Evolutionary conservation across 2,113 vertebrate species (phyloP).

Genomic region (Labrus mixtus): DNA sequence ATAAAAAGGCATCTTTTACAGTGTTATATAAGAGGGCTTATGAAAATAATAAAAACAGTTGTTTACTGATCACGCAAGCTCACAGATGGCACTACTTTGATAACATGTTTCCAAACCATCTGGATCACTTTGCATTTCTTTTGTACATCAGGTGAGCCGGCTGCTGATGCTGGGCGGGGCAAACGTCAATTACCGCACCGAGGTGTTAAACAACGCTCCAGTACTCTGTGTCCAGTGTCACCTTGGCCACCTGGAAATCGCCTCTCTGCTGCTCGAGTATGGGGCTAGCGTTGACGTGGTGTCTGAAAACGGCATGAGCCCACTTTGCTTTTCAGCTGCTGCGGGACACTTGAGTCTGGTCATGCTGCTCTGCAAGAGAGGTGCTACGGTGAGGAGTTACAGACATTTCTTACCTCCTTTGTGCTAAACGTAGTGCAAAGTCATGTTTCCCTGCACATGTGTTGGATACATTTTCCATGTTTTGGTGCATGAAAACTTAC

Average conservation of each 20-base stretch:
- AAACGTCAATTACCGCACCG: slow-evolving; percentile 96
- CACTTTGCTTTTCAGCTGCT: slow-evolving; percentile 91
- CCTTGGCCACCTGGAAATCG: slow-evolving; percentile 95
- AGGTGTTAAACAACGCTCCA: slow-evolving; percentile 95
- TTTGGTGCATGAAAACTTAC: no score
- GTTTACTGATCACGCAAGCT: no score
- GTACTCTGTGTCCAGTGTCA: slow-evolving; percentile 95
- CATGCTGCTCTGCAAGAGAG: slow-evolving; percentile 89
- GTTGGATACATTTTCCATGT: not conserved
- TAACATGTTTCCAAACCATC: not conserved
- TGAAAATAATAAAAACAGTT: no score
- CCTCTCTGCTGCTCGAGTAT: slow-evolving; percentile 90
- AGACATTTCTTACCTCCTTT: no score
- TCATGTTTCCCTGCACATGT: not conserved
- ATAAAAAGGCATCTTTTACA: no score
- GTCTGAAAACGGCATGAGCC: slow-evolving; percentile 92
- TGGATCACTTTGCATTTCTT: slow-evolving; percentile 11
- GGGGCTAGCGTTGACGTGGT: slow-evolving; percentile 90
- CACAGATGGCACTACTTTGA: no score
- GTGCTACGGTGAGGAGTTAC: slow-evolving; percentile 87
- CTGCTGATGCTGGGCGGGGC: slow-evolving; percentile 95
- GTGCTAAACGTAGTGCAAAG: slow-evolving; percentile 5
- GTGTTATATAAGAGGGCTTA: no score
- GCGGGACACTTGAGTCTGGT: slow-evolving; percentile 91
- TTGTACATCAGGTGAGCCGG: slow-evolving; percentile 90